Evolutionary conservation across 2,113 vertebrate species (phyloP), one percentile per base, ranked within the genome.

Genomic region (Heliornis fulica): DNA sequence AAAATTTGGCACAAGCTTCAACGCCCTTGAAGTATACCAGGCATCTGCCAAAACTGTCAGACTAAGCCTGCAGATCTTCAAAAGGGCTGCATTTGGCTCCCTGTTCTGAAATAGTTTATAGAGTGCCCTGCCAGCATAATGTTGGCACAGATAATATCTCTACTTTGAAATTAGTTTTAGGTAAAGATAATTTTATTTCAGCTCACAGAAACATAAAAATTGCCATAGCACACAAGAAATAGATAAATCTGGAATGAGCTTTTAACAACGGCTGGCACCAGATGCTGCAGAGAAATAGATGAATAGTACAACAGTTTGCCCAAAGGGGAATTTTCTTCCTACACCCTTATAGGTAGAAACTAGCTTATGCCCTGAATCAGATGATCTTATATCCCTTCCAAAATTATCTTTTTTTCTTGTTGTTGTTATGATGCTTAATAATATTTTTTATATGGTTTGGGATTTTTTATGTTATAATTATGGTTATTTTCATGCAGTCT

Each of bases 61-160:
- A 91, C 87, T 90, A 96, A 94, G 90, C 93, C 80, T 94, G 83
- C 72, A 85, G 93, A 87, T 95, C 95, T 97, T 97, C 97, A 97
- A 96, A 97, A 94, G 57, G 92, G 68, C 68, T 94, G 45, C 50
- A 56, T 84, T 97, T 97, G 95, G 95, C 96, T 96, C 43, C 0
- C 2, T 17, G 57, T 91, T 97, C 93, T 94, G 89, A 96, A 89
- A 71, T 50, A 70, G n/a, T 92, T 94, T 76, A 76, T 19, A 45
- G 60, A 68, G 12, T 46, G 57, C 61, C 84, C 82, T 94, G 93
- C 90, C 93, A 97, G 48, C 46, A 57, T 38, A 93, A 53, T 80
- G 25, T 75, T 89, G 88, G 92, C 91, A 92, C 46, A 77, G 89
- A 87, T 82, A 84, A 2, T 38, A 91, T 77, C 38, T 74, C 90